Evolutionary conservation across 2,888 invertebrate genomes (phyloP).

Genomic region (Drosophila suboccidentalis): DNA sequence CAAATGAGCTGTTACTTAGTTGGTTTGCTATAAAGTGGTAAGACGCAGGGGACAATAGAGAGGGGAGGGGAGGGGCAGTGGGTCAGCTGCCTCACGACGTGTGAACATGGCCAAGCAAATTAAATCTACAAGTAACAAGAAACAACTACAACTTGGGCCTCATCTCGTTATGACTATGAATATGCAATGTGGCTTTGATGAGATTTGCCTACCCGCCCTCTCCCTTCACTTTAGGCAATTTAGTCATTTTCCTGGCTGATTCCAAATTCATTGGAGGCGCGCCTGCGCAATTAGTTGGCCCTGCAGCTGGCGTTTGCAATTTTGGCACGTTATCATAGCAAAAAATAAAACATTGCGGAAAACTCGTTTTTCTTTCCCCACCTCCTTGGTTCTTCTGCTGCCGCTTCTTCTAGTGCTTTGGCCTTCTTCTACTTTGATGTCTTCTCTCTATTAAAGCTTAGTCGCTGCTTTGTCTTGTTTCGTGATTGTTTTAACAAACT

Average conservation of each 20-base stretch:
- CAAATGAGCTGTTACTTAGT: constrained; percentile 72
- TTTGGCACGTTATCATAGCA: constrained; percentile 65
- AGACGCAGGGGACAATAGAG: not conserved
- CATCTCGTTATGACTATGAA: constrained; percentile 70
- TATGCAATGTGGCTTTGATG: constrained; percentile 71
- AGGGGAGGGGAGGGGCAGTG: constrained; percentile 26
- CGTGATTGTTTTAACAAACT: constrained; percentile 61
- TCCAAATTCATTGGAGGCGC: constrained; percentile 38
- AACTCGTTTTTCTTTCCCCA: constrained; percentile 59
- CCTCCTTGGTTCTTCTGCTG: constrained; percentile 7
- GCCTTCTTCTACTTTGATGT: constrained; percentile 19
- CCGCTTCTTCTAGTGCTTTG: constrained; percentile 12
- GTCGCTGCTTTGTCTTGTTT: constrained; percentile 41
- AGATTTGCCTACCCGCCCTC: constrained; percentile 21
- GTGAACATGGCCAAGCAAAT: constrained; percentile 59
- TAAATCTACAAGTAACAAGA: constrained; percentile 43
- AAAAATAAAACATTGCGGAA: constrained; percentile 10
- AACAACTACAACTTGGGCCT: not conserved
- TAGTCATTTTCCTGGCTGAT: not conserved
- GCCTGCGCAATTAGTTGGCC: constrained; percentile 61
- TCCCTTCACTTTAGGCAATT: constrained; percentile 1
- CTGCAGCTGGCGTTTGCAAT: constrained; percentile 49
- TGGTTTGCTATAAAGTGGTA: not conserved
- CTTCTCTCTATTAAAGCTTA: constrained; percentile 45
- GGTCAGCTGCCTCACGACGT: constrained; percentile 60